phyloP scores from a whole-genome alignment of 2,797 vertebrate species.

The Ara ararauna region DNA sequence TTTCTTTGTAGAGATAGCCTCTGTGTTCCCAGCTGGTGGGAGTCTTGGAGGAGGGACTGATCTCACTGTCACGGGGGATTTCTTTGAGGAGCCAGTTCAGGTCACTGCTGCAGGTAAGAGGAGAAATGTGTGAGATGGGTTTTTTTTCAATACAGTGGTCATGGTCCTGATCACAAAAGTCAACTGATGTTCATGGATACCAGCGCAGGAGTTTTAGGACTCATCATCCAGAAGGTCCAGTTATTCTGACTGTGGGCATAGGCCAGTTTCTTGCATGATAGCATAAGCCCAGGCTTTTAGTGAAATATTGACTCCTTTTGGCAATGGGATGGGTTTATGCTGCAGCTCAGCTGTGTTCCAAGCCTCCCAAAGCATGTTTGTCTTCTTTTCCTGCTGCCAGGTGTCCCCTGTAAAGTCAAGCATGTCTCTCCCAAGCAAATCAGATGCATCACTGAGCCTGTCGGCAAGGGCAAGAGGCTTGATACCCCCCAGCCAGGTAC shows the following conservation, averaged over 20 bases:
- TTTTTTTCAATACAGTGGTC: rapidly evolving
- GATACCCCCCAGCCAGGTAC: slow-evolving; percentile 72
- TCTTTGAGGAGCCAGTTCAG: slow-evolving; percentile 69
- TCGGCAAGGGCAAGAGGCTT: not conserved
- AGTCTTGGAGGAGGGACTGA: slow-evolving; percentile 74
- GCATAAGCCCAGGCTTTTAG: not conserved
- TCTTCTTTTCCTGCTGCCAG: slow-evolving; percentile 39
- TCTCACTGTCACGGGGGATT: slow-evolving; percentile 73
- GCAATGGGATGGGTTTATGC: not conserved
- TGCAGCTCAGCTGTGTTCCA: not conserved
- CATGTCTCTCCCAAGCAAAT: slow-evolving; percentile 66
- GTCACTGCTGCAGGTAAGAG: slow-evolving; percentile 75
- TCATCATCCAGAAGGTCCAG: not conserved
- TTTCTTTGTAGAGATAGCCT: slow-evolving; percentile 66
- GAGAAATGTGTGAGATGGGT: not conserved
- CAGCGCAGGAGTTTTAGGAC: rapidly evolving
- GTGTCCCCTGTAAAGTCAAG: slow-evolving; percentile 68
- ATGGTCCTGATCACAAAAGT: not conserved
- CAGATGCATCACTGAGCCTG: slow-evolving; percentile 65
- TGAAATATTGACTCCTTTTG: not conserved
- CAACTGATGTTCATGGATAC: not conserved
- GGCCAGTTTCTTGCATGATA: not conserved
- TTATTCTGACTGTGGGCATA: not conserved
- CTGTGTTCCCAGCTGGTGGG: slow-evolving; percentile 73
- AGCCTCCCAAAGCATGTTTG: not conserved